These are phyloP conservation scores for Pogonognathellus flavescens DNA, from an alignment of 1,140 invertebrate species.

Conservation along the genomic window DNA sequence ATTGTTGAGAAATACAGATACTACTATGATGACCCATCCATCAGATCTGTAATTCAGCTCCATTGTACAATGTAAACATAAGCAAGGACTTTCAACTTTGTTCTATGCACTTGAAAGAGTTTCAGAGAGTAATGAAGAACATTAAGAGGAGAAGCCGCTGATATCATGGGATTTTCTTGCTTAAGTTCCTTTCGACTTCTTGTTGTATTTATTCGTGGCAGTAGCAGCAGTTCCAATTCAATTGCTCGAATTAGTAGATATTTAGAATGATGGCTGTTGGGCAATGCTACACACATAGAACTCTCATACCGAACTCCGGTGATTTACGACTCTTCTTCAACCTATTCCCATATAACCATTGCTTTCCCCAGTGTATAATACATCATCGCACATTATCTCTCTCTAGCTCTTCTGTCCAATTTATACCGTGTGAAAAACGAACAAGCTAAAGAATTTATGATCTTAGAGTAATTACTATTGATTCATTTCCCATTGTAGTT, in stretches of 20 bases:
- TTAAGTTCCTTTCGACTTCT: not conserved
- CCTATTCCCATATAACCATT: not conserved
- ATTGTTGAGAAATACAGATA: too few relatives aligned
- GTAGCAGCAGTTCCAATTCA: conserved; percentile 7
- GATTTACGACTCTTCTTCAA: conserved; percentile 18
- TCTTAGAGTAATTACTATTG: not conserved
- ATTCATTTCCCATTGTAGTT: not conserved
- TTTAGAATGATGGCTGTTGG: conserved; percentile 25
- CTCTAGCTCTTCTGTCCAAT: not conserved
- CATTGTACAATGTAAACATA: conserved; percentile 34
- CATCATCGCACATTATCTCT: not conserved
- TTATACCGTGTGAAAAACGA: conserved; percentile 29
- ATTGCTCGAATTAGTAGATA: conserved; percentile 21
- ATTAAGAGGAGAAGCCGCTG: not conserved
- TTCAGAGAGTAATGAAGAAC: not conserved
- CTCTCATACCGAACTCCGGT: conserved; percentile 2
- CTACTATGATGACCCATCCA: conserved; percentile 42
- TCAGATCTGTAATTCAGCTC: conserved; percentile 44
- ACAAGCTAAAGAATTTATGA: not conserved
- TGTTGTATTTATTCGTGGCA: not conserved
- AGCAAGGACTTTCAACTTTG: conserved; percentile 30
- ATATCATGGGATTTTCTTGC: not conserved
- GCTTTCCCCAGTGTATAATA: not conserved
- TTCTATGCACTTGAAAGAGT: not conserved
- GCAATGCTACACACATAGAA: not conserved